Evolutionary conservation across 2,888 invertebrate genomes (phyloP), one percentile per base, ranked within the genome.

Genomic region (Caenorhabditis panamensis): DNA sequence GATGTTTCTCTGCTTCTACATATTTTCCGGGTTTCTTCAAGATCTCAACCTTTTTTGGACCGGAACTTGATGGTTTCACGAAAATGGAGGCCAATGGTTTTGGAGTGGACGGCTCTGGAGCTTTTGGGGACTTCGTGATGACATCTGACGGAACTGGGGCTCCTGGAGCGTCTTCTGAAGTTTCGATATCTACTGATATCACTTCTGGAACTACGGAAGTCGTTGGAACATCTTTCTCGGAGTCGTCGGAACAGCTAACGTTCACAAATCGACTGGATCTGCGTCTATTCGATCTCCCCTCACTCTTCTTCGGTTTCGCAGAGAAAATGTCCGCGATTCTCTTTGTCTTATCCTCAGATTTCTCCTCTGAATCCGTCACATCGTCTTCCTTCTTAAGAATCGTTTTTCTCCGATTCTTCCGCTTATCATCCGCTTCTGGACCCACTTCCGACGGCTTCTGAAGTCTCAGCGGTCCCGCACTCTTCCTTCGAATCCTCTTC

Each of bases 321-420:
- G 75, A 28, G 47, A 75, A 75, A 54, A 75, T 67, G 13, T 16
- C 24, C 8, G 41, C 16, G 24, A 54, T 53, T 11, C 26, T 63
- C 36, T 28, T 22, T 18, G 31, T 62, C 6, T 13, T 5, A 4
- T 62, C 51, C 16, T 37, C 54, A 16, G 31, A 31, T 31, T 31
- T 9, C 31, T 31, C 31, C 31, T 31, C 31, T n/a, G n/a, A n/a
- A n/a, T n/a, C n/a, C n/a, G n/a, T n/a, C n/a, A n/a, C n/a, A 18
- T 49, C 28, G 28, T 6, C n/a, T 37, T 44, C 22, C 62, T 54
- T 61, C 61, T 54, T 51, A 5, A 59, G 9, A 9, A 53, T 58
- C 13, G 68, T 62, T 62, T 63, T 76, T 63, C 62, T 58, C 24
- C 61, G 75, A 54, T 51, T 36, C 51, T 18, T 31, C 18, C 18